phyloP scores from a whole-genome alignment of 2,888 invertebrate species.

The Adineta ricciae region DNA sequence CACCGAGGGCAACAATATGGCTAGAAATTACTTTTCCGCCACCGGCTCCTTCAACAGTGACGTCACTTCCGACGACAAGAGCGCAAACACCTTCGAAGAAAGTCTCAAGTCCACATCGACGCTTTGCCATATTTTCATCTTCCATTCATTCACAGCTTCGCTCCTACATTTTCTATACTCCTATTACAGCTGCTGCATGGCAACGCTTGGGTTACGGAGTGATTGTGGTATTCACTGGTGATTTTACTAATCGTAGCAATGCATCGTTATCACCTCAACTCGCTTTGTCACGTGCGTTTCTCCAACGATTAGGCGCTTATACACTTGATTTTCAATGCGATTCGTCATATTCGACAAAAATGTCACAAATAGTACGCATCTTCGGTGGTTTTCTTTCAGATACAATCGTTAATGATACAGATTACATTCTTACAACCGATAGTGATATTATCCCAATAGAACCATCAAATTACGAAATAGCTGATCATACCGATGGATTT shows the following conservation, averaged over 20 bases:
- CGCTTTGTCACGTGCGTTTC: not conserved
- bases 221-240: not conserved
- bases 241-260: not conserved
- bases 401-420: not conserved
- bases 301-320: not conserved
- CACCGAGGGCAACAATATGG: too few relatives aligned
- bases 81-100: not conserved
- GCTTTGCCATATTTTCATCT: not conserved
- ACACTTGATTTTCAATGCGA: not conserved
- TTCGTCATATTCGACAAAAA: not conserved
- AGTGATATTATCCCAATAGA: slow-evolving; percentile 29
- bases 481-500: not conserved
- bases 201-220: slow-evolving; percentile 1
- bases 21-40: too few relatives aligned
- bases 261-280: not conserved
- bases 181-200: not conserved
- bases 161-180: not conserved
- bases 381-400: slow-evolving; percentile 23
- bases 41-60: too few relatives aligned
- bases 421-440: slow-evolving; percentile 25
- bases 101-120: not conserved
- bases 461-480: slow-evolving; percentile 1
- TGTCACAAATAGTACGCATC: not conserved
- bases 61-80: not conserved
- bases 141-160: not conserved